Evolutionary conservation across 2,113 vertebrate genomes (phyloP).

Genomic region (Gracilinanus agilis): DNA sequence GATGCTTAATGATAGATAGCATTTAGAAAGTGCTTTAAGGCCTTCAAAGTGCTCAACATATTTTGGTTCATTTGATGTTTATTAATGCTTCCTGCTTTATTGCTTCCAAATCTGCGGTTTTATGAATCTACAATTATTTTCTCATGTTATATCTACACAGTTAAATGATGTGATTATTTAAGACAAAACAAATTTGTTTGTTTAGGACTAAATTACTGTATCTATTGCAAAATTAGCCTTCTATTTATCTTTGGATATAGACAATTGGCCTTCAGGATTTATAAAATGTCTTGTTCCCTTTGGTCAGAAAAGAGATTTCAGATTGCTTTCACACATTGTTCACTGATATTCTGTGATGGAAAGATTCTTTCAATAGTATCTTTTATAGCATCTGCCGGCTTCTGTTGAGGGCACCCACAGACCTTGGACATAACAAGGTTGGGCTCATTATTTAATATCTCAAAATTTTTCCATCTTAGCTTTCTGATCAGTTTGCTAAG

Average conservation of each 20-base stretch:
- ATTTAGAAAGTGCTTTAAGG: neutral
- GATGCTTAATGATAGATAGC: neutral
- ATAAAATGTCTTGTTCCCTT: neutral
- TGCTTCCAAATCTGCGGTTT: neutral
- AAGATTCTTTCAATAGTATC: neutral
- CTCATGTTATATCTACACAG: neutral
- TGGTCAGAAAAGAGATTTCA: neutral
- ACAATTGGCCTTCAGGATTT: neutral
- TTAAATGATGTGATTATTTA: neutral
- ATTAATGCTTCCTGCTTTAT: neutral
- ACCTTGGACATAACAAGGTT: neutral
- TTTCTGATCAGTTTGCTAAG: conserved; percentile 59
- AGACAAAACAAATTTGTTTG: neutral
- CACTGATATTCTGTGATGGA: neutral
- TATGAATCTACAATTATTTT: neutral
- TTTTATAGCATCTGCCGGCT: neutral
- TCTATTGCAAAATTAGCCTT: neutral
- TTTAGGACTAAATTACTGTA: neutral
- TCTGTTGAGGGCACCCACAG: neutral
- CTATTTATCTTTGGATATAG: conserved; percentile 5
- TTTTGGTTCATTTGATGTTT: neutral
- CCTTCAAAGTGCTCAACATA: neutral
- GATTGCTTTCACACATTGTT: neutral
- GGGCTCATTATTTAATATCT: conserved; percentile 40
- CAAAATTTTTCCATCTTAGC: neutral